phyloP scores from a whole-genome alignment of 2,113 vertebrate species.

The Abramis brama region DNA sequence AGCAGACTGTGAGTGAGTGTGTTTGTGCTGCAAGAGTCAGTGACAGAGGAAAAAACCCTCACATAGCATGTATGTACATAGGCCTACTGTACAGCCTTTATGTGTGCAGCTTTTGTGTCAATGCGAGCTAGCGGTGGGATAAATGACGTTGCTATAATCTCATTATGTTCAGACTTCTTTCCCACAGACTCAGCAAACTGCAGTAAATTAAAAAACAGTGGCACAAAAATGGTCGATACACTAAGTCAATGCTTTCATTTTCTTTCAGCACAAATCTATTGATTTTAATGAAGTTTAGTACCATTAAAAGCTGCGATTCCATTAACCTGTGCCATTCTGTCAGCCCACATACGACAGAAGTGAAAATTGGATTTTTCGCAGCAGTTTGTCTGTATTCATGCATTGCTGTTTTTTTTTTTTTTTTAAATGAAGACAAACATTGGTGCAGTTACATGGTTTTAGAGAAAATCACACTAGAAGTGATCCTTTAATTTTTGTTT shows the following conservation, averaged over 20 bases:
- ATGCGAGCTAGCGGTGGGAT: not conserved
- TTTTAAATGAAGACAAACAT: not conserved
- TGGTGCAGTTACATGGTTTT: not conserved
- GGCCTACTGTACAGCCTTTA: not conserved
- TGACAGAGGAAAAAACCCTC: not conserved
- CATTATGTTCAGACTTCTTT: slow-evolving; percentile 9
- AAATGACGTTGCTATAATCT: slow-evolving; percentile 39
- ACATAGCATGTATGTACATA: not conserved
- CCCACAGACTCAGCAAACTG: slow-evolving; percentile 7
- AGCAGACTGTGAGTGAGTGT: slow-evolving; percentile 10
- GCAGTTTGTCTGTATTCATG: not conserved
- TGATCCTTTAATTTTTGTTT: not conserved
- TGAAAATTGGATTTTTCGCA: slow-evolving; percentile 17
- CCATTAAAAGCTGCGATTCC: slow-evolving; percentile 37
- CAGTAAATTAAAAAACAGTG: slow-evolving; percentile 6
- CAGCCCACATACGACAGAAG: slow-evolving; percentile 5
- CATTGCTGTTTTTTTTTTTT: not conserved
- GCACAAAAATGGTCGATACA: slow-evolving; percentile 26
- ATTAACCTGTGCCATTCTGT: slow-evolving; percentile 29
- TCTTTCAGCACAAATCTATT: slow-evolving; percentile 22
- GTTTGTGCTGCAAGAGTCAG: not conserved
- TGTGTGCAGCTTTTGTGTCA: not conserved
- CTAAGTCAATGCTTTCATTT: slow-evolving; percentile 36
- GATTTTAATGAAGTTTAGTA: slow-evolving; percentile 43
- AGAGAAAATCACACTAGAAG: not conserved